These are phyloP conservation scores for Aporrectodea caliginosa DNA, from an alignment of 1,140 invertebrate species.

Conservation along the genomic window DNA sequence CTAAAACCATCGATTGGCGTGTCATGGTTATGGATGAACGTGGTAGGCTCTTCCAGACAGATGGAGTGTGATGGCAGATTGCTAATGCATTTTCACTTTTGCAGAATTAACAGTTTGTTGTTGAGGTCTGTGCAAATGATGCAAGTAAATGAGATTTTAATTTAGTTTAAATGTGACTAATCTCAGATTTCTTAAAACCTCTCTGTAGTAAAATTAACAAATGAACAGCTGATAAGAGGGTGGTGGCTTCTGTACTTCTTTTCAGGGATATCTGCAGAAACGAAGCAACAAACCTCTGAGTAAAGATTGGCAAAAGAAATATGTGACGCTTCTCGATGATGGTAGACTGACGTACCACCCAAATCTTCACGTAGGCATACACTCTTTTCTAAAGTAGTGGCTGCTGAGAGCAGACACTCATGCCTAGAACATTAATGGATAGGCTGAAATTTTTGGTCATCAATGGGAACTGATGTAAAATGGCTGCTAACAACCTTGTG, in stretches of 20 bases:
- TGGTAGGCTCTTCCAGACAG: too few species aligned
- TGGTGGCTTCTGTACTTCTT: not conserved
- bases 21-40: too few species aligned
- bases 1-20: too few species aligned
- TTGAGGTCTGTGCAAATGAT: not conserved
- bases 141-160: not conserved
- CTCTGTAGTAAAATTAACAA: not conserved
- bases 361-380: slow-evolving; percentile 78
- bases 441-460: too few species aligned
- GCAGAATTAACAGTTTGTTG: not conserved
- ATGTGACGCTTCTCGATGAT: slow-evolving; percentile 87
- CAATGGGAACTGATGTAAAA: too few species aligned
- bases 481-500: too few species aligned
- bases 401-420: too few species aligned
- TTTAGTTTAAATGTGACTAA: not conserved
- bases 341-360: slow-evolving; percentile 88
- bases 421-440: too few species aligned
- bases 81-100: not conserved
- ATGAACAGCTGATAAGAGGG: not conserved
- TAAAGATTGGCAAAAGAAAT: slow-evolving; percentile 96
- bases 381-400: too few species aligned
- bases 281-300: slow-evolving; percentile 84
- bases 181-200: not conserved
- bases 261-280: slow-evolving; percentile 80
- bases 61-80: not conserved